Evolutionary conservation across 2,113 vertebrate species (phyloP).

Genomic region (Pristiophorus japonicus): DNA sequence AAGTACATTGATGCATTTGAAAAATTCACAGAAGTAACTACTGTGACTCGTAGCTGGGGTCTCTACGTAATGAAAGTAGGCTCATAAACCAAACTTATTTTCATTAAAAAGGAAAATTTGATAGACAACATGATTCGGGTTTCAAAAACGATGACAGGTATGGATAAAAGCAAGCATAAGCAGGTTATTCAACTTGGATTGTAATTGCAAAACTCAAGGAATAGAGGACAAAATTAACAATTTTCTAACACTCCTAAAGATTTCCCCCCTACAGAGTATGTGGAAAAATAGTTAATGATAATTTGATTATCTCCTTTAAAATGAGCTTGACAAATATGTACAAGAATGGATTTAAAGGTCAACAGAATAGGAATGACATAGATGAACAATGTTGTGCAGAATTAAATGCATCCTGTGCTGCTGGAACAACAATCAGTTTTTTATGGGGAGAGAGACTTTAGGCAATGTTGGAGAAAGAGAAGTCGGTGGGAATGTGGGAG

Average conservation of each 20-base stretch:
- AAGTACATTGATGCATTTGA: no score
- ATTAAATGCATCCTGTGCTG: no score
- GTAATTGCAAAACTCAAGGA: neutral
- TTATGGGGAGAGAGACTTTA: neutral
- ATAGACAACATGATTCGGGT: no score
- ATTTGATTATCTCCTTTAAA: neutral
- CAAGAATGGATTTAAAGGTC: neutral
- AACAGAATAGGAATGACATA: neutral
- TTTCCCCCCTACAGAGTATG: neutral
- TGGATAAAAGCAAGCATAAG: neutral
- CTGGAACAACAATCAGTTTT: no score
- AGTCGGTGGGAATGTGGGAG: neutral
- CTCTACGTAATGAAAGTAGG: no score
- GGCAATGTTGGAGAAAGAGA: neutral
- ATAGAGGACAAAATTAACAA: neutral
- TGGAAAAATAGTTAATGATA: neutral
- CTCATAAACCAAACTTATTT: no score
- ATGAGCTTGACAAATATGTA: neutral
- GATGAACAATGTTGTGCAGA: no score
- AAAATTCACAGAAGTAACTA: no score
- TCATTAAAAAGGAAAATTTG: no score
- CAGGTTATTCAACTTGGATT: neutral
- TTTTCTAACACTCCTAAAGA: neutral
- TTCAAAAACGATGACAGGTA: neutral
- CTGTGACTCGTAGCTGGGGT: no score